phyloP scores from a whole-genome alignment of 1,140 invertebrate genomes.

The Drosophila virilis region DNA sequence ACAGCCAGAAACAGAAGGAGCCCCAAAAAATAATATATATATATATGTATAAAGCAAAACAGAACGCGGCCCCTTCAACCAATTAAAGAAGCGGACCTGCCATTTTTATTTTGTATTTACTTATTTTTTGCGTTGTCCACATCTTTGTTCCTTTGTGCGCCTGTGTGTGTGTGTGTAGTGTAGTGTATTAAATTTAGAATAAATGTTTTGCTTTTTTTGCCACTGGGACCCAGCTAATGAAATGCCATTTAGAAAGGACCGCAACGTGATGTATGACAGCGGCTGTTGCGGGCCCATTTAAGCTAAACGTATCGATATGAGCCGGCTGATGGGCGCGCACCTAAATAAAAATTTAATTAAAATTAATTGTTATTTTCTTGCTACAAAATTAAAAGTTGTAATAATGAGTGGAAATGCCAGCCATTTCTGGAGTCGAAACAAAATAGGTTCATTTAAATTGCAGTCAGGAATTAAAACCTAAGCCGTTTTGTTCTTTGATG shows the following conservation, averaged over 20 bases:
- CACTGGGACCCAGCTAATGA: constrained; percentile 60
- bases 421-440: background rate
- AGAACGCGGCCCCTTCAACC: constrained; percentile 45
- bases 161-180: constrained; percentile 32
- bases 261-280: constrained; percentile 59
- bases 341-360: constrained; percentile 48
- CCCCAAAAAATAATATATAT: constrained; percentile 48
- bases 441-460: too few relatives aligned
- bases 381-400: background rate
- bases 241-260: constrained; percentile 58
- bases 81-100: constrained; percentile 59
- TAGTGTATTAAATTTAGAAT: constrained; percentile 77
- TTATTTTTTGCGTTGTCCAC: constrained; percentile 19
- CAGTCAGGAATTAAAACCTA: too few relatives aligned
- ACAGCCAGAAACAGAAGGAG: background rate
- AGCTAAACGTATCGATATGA: constrained; percentile 39
- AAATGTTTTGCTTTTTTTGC: constrained; percentile 68
- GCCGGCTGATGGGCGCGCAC: background rate
- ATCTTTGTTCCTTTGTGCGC: constrained; percentile 30
- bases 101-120: constrained; percentile 37
- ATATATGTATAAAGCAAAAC: background rate
- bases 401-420: background rate
- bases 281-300: constrained; percentile 28
- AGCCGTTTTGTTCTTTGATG: too few relatives aligned
- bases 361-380: constrained; percentile 33